These are phyloP conservation scores for Standfussiana lucernea DNA, from an alignment of 2,888 invertebrate genomes.

Conservation along the genomic window DNA sequence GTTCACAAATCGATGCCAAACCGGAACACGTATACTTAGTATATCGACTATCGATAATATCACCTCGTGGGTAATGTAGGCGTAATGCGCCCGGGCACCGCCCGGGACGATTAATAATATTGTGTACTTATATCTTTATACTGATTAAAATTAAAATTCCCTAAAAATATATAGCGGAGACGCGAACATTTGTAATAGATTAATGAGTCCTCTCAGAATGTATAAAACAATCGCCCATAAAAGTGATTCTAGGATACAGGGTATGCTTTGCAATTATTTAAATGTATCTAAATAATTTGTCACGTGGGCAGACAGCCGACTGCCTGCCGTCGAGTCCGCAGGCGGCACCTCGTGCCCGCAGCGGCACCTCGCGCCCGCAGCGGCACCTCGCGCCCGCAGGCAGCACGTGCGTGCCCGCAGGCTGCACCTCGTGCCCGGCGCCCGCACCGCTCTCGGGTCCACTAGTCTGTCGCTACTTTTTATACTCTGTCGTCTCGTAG, in stretches of 20 bases:
- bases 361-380: no score
- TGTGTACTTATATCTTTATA: constrained; percentile 88
- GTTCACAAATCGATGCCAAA: constrained; percentile 87
- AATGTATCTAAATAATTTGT: constrained; percentile 92
- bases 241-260: constrained; percentile 97
- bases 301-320: constrained; percentile 87
- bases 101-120: constrained; percentile 81
- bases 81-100: constrained; percentile 78
- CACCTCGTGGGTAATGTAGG: constrained; percentile 87
- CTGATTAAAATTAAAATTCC: constrained; percentile 86
- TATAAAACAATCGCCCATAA: constrained; percentile 91
- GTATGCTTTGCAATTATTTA: constrained; percentile 98
- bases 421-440: constrained; percentile 64
- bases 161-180: constrained; percentile 87
- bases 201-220: constrained; percentile 89
- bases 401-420: constrained; percentile 26
- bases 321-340: constrained; percentile 77
- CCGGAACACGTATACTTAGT: constrained; percentile 88
- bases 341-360: constrained; percentile 44
- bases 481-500: constrained; percentile 86
- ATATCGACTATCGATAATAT: constrained; percentile 87
- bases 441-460: constrained; percentile 85
- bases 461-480: constrained; percentile 89
- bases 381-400: background rate
- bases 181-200: constrained; percentile 87